phyloP scores from a whole-genome alignment of 2,888 invertebrate species.

The Seira musarum region DNA sequence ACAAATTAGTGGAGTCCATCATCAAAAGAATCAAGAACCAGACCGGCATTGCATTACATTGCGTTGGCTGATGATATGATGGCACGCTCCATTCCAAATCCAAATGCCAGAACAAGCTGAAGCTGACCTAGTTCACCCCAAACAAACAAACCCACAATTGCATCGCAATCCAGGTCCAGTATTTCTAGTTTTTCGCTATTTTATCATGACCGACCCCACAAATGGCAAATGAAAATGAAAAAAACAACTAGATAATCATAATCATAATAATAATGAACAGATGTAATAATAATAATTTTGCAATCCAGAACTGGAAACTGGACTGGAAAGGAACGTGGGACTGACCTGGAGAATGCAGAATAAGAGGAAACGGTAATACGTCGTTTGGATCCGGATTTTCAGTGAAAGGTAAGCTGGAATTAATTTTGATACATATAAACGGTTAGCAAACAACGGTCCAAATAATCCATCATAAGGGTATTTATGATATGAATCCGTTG shows the following conservation, averaged over 20 bases:
- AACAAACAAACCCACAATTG: constrained; percentile 15
- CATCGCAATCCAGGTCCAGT: constrained; percentile 29
- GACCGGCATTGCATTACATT: neutral
- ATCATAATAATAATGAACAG: too few species aligned
- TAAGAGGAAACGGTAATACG: too few species aligned
- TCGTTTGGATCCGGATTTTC: too few species aligned
- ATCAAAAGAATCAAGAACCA: neutral
- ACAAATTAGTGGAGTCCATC: constrained; percentile 52
- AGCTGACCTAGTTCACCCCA: constrained; percentile 61
- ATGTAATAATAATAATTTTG: too few species aligned
- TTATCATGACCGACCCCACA: constrained; percentile 17
- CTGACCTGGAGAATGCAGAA: too few species aligned
- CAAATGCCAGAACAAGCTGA: constrained; percentile 18
- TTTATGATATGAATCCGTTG: too few species aligned
- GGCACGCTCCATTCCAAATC: neutral
- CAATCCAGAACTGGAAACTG: too few species aligned
- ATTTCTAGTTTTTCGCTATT: constrained; percentile 53
- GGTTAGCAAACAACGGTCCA: too few species aligned
- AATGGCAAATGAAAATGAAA: neutral
- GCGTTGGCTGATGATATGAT: constrained; percentile 5
- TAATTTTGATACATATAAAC: too few species aligned
- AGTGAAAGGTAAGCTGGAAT: too few species aligned
- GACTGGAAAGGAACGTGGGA: too few species aligned
- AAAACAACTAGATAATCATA: neutral
- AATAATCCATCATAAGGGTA: too few species aligned